phyloP scores from a whole-genome alignment of 2,797 vertebrate species.

The Melanotaenia trifasciata region DNA sequence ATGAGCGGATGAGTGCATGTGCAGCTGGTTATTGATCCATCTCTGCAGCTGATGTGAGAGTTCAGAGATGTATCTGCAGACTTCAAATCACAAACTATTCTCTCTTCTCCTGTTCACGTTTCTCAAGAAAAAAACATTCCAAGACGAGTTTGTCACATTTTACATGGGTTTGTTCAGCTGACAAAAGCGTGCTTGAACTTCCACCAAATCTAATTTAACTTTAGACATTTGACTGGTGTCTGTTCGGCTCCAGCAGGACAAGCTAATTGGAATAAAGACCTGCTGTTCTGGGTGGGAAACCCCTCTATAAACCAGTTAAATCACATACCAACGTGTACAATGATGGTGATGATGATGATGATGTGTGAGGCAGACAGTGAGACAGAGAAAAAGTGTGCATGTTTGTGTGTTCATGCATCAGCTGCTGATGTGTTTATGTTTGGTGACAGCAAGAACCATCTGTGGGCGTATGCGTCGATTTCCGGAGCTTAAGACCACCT shows the following conservation, averaged over 20 bases:
- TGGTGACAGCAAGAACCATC: conserved; percentile 11
- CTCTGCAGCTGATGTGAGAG: background rate
- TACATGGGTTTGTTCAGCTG: background rate
- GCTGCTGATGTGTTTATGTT: conserved; percentile 10
- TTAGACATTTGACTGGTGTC: background rate
- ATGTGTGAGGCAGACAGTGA: background rate
- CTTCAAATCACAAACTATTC: too few relatives aligned
- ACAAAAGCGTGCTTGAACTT: background rate
- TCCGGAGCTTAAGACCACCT: conserved; percentile 37
- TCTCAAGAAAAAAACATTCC: too few relatives aligned
- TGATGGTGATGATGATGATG: background rate
- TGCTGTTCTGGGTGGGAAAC: conserved; percentile 13
- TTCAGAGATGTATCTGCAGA: background rate
- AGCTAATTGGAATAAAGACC: background rate
- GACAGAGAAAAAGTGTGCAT: too few relatives aligned
- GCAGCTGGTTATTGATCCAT: background rate
- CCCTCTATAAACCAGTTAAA: background rate
- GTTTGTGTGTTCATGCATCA: background rate
- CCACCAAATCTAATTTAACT: background rate
- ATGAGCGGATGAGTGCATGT: background rate
- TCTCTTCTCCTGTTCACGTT: too few relatives aligned
- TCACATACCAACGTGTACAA: background rate
- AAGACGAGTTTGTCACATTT: too few relatives aligned
- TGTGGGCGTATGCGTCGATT: conserved; percentile 12
- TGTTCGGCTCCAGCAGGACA: background rate